phyloP scores from a whole-genome alignment of 1,140 invertebrate genomes.

The Mya arenaria region DNA sequence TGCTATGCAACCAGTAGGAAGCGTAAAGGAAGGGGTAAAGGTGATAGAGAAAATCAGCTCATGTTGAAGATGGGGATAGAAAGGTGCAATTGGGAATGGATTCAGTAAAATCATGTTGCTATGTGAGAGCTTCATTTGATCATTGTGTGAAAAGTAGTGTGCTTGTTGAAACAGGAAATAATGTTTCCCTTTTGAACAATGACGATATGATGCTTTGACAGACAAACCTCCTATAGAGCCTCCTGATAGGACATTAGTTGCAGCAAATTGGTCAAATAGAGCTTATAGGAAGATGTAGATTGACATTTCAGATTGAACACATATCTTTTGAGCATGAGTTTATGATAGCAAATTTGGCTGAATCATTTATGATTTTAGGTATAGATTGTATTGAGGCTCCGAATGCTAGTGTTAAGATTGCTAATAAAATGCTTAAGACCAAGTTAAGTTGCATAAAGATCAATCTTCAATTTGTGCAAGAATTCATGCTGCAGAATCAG shows the following conservation, averaged over 20 bases:
- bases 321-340: background rate
- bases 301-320: background rate
- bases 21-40: too few relatives aligned
- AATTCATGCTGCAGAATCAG: conserved; percentile 5
- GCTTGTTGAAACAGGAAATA: conserved; percentile 24
- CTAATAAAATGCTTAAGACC: background rate
- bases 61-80: too few relatives aligned
- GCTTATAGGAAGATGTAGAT: background rate
- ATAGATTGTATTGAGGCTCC: conserved; percentile 10
- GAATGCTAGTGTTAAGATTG: background rate
- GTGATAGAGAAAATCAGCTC: too few relatives aligned
- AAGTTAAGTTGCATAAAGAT: background rate
- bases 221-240: background rate
- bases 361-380: conserved; percentile 11
- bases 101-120: too few relatives aligned
- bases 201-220: background rate
- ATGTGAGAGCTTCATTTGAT: background rate
- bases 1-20: too few relatives aligned
- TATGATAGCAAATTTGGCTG: conserved; percentile 26
- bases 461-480: background rate
- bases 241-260: background rate
- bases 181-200: conserved; percentile 2
- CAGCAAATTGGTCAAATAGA: background rate
- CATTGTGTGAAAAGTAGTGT: background rate
- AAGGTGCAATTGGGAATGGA: too few relatives aligned